phyloP scores from a whole-genome alignment of 1,140 invertebrate genomes.

The Conopomorpha cramerella region DNA sequence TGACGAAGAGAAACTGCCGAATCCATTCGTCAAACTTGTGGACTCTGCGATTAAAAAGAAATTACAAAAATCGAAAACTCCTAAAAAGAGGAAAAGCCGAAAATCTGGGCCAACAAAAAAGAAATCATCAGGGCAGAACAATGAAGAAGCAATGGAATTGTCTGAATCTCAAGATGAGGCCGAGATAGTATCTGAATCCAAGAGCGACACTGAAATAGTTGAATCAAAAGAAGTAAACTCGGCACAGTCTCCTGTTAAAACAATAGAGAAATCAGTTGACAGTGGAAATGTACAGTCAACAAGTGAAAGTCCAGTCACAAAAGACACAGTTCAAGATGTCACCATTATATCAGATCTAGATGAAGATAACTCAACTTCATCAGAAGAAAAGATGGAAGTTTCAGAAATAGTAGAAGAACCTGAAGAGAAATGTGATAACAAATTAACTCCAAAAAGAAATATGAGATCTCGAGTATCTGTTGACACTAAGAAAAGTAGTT shows the following conservation, averaged over 20 bases:
- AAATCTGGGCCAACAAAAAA: slow-evolving; percentile 8
- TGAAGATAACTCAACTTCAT: too few species aligned
- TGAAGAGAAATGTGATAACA: slow-evolving; percentile 1
- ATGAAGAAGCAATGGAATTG: slow-evolving; percentile 3
- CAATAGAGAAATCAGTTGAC: too few species aligned
- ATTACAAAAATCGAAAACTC: slow-evolving; percentile 22
- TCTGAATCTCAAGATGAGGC: too few species aligned
- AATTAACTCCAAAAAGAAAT: slow-evolving; percentile 20
- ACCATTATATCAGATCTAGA: too few species aligned
- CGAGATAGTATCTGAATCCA: too few species aligned
- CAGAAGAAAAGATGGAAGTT: too few species aligned
- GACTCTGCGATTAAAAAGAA: slow-evolving; percentile 41
- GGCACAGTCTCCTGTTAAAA: too few species aligned
- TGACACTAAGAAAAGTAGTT: slow-evolving; percentile 10
- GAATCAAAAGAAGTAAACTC: slow-evolving; percentile 20
- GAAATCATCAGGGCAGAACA: slow-evolving; percentile 5
- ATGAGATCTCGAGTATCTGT: slow-evolving; percentile 12
- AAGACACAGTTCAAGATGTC: too few species aligned
- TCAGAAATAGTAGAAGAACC: neutral
- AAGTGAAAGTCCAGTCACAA: too few species aligned
- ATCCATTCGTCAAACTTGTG: slow-evolving; percentile 41
- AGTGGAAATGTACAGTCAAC: too few species aligned
- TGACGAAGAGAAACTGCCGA: slow-evolving; percentile 17
- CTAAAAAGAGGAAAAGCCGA: slow-evolving; percentile 25
- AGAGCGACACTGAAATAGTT: slow-evolving; percentile 4